These are phyloP conservation scores for Asbolus verrucosus DNA, from an alignment of 1,140 invertebrate species.

Conservation along the genomic window DNA sequence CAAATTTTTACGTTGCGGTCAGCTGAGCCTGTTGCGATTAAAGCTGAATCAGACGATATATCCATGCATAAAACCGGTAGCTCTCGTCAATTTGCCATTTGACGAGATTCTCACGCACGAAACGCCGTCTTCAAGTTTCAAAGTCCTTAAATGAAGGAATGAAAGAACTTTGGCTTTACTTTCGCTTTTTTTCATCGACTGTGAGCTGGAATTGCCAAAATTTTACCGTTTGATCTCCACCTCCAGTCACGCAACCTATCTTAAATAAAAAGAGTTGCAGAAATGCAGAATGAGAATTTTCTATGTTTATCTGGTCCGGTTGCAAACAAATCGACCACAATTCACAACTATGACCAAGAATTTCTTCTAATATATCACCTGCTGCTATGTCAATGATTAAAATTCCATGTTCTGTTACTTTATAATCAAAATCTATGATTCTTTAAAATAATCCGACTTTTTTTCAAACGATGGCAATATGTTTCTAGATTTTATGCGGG, in stretches of 20 bases:
- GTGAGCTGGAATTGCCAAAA: conserved; percentile 95
- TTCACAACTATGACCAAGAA: conserved; percentile 83
- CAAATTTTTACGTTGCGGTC: conserved; percentile 98
- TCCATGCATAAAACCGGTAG: conserved; percentile 94
- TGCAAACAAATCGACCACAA: conserved; percentile 83
- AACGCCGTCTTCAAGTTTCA: conserved; percentile 90
- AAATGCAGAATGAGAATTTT: background rate
- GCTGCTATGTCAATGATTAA: conserved; percentile 89
- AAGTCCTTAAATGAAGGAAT: conserved; percentile 81
- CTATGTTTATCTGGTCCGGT: conserved; percentile 75
- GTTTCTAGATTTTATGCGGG: too few species aligned
- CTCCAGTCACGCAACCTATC: conserved; percentile 86
- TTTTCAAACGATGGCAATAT: too few species aligned
- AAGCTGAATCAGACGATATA: conserved; percentile 89
- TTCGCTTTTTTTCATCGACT: conserved; percentile 71
- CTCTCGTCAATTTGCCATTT: conserved; percentile 93
- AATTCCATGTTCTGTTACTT: too few species aligned
- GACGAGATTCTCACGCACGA: conserved; percentile 86
- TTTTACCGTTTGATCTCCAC: conserved; percentile 91
- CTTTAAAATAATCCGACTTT: too few species aligned
- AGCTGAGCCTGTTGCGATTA: conserved; percentile 94
- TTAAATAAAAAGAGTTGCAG: conserved; percentile 60
- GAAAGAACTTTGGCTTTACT: conserved; percentile 79
- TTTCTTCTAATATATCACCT: conserved; percentile 81
- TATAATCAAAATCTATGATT: too few species aligned